Evolutionary conservation across 2,113 vertebrate genomes (phyloP).

Genomic region (Pogona vitticeps): DNA sequence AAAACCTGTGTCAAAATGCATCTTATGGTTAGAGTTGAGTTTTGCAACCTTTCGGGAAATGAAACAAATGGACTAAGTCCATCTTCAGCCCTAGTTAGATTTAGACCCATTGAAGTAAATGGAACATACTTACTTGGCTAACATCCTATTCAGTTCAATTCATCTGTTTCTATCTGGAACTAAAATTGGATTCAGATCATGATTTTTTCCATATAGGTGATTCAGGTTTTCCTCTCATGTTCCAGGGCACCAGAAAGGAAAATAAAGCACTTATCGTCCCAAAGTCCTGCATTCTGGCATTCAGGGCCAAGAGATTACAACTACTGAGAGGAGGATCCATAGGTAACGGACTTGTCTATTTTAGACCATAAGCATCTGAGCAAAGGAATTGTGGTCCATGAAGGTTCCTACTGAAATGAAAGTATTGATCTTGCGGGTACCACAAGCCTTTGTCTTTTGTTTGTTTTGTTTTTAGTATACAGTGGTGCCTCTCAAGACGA

Average conservation of each 20-base stretch:
- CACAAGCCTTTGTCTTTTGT: too few relatives aligned
- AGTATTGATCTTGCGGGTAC: too few relatives aligned
- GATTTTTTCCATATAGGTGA: rapidly evolving
- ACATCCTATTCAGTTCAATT: too few relatives aligned
- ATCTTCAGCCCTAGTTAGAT: neutral
- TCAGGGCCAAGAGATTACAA: slow-evolving; percentile 52
- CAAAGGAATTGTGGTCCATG: neutral
- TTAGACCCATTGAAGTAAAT: too few relatives aligned
- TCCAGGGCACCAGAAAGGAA: slow-evolving; percentile 51
- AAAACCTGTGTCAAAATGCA: slow-evolving; percentile 29
- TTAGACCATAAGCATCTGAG: neutral
- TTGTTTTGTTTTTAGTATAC: too few relatives aligned
- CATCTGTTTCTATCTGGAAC: too few relatives aligned
- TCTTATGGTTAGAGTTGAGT: slow-evolving; percentile 56
- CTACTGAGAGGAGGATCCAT: slow-evolving; percentile 46
- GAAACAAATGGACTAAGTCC: neutral
- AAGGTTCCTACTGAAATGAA: neutral
- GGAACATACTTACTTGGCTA: too few relatives aligned
- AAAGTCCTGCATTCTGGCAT: slow-evolving; percentile 73
- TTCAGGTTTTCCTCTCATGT: neutral
- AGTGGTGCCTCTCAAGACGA: too few relatives aligned
- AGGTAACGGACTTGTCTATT: slow-evolving; percentile 56
- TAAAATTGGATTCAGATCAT: neutral
- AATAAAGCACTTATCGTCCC: slow-evolving; percentile 64
- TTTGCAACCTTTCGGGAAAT: neutral